Evolutionary conservation across 53 echinoderm and acorn worm genomes (phyloP), one percentile per base, ranked within the genome.

Genomic region (Henricia sp.): DNA sequence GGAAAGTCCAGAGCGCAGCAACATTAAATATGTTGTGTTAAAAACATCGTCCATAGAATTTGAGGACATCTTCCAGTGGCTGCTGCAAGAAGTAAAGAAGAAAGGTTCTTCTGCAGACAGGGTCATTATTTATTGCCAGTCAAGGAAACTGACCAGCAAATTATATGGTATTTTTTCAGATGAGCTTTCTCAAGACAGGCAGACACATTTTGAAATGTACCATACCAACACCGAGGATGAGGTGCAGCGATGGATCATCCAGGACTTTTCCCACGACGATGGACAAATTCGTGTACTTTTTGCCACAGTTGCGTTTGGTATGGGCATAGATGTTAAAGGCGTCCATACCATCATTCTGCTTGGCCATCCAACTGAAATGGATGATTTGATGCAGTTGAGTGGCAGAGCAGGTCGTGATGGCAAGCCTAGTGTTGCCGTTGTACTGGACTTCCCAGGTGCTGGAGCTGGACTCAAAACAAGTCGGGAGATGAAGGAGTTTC

Each of bases 11-110:
- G 84, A 76, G 33, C 41, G 70, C 12, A 20, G 14, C 3, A 91
- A 84, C 42, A 85, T 91, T 8, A 91, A 91, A 42, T 74, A 91
- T 72, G 67, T 82, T 19, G 87, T 91, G 2, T 3, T 75, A 13
- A 72, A 53, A 39, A 28, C 87, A 28, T 3, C 27, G 0, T 19
- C 58, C 33, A 72, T 40, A 27, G 50, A 72, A 62, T 72, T 68
- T 72, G 54, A 82, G 2, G 16, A 25, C 46, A 68, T 66, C 9
- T 89, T 75, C 34, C 13, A 40, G 24, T 72, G 44, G 59, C n/a
- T 88, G 44, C 28, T 50, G 14, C 34, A 68, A 26, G 78, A 88
- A 19, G 28, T 82, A 2, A 29, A 26, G 32, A 20, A 34, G 19
- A 67, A 52, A 21, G 58, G 71, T n/a, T 35, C 70, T n/a, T 19